Percentiles rank a stretch among this genome's conserved stretches.
Conservation (phyloP, 1,140 invertebrate genomes). For the Bactericera cockerelli region DNA sequence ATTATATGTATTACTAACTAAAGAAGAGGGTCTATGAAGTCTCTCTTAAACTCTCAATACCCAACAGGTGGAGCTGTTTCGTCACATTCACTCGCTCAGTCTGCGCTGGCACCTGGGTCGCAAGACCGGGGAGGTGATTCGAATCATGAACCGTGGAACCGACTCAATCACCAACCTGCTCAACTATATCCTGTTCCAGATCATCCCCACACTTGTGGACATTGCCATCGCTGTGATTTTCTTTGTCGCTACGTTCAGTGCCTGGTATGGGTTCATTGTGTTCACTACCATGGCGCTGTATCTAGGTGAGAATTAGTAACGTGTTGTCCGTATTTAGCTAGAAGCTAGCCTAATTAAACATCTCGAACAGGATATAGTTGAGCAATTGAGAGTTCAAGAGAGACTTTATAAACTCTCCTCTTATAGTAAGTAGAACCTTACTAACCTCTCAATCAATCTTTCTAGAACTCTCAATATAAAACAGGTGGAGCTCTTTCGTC, state of each 20-base stretch:
- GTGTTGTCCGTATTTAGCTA: background rate
- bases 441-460: too few species aligned
- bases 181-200: conserved; percentile 74
- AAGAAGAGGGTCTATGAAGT: too few species aligned
- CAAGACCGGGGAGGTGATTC: conserved; percentile 89
- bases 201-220: conserved; percentile 81
- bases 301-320: conserved; percentile 53
- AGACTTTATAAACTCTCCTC: too few species aligned
- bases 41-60: too few species aligned
- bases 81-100: conserved; percentile 72
- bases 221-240: conserved; percentile 84
- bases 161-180: conserved; percentile 86
- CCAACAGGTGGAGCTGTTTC: conserved; percentile 60
- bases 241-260: conserved; percentile 74
- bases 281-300: conserved; percentile 84
- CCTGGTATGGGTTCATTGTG: conserved; percentile 87
- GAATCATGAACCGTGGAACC: conserved; percentile 89
- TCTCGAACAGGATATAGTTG: background rate
- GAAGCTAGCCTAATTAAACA: background rate
- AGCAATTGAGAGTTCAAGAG: conserved; percentile 11
- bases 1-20: too few species aligned
- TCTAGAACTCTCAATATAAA: too few species aligned
- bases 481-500: conserved; percentile 61
- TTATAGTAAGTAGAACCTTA: too few species aligned
- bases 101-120: conserved; percentile 77